These are phyloP conservation scores for Halisarca cf. caerulea DNA, from an alignment of 37 sponge, comb jelly and placozoan species.

Conservation along the genomic window DNA sequence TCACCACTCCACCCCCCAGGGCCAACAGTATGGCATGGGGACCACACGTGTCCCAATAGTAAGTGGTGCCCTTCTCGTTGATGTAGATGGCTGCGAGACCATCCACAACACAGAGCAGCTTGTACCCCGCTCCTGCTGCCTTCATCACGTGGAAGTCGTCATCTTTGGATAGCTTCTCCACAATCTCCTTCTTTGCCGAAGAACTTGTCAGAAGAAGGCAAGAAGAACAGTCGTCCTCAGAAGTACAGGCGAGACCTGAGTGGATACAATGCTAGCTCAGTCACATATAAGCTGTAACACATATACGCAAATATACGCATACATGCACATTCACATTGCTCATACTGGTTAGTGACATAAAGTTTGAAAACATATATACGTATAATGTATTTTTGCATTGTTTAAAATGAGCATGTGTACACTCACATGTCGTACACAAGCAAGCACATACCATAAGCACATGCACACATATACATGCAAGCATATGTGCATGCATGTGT, in stretches of 20 bases:
- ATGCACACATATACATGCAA: no score
- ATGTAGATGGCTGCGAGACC: constrained; percentile 38
- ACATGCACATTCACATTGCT: no score
- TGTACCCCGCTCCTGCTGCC: constrained; percentile 59
- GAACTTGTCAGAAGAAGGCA: not conserved
- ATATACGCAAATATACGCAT: no score
- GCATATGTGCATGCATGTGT: no score
- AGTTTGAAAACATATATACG: no score
- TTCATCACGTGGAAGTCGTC: constrained; percentile 8
- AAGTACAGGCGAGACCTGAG: not conserved
- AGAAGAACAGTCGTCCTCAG: constrained; percentile 23
- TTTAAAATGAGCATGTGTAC: no score
- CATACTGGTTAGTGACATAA: no score
- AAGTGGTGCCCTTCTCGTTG: constrained; percentile 33
- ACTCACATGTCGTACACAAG: no score
- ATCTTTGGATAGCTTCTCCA: not conserved
- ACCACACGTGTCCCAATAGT: constrained; percentile 82
- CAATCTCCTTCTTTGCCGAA: not conserved
- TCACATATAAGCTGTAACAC: no score
- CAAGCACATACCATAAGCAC: no score
- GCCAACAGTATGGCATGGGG: constrained; percentile 64
- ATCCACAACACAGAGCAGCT: constrained; percentile 49
- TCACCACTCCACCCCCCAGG: constrained; percentile 49
- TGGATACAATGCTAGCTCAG: no score
- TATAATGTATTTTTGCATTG: no score